Evolutionary conservation across 2,888 invertebrate genomes (phyloP).

Genomic region (Hemaris fuciformis): DNA sequence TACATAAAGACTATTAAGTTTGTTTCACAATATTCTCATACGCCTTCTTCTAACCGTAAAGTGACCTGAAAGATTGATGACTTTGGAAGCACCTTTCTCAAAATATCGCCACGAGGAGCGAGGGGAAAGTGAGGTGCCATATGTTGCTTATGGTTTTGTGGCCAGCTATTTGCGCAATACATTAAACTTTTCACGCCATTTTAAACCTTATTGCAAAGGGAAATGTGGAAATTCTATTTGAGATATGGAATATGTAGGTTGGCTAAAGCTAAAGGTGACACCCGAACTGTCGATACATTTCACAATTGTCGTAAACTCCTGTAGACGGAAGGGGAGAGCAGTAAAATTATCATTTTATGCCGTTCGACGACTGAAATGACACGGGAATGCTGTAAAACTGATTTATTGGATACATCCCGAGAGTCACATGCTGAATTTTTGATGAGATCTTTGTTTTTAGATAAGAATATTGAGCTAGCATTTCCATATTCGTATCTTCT

Average conservation of each 20-base stretch:
- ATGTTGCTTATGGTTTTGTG: slow-evolving; percentile 54
- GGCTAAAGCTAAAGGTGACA: slow-evolving; percentile 72
- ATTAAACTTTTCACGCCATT: slow-evolving; percentile 29
- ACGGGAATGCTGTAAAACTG: slow-evolving; percentile 81
- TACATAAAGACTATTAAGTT: background rate
- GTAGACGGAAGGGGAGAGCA: slow-evolving; percentile 78
- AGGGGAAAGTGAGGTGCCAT: slow-evolving; percentile 60
- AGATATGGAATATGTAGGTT: slow-evolving; percentile 29
- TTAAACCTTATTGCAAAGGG: slow-evolving; percentile 38
- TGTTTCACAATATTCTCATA: slow-evolving; percentile 1
- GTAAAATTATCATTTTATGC: slow-evolving; percentile 82
- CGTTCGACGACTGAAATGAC: slow-evolving; percentile 81
- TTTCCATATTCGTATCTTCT: background rate
- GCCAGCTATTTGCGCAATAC: slow-evolving; percentile 23
- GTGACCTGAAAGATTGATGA: slow-evolving; percentile 75
- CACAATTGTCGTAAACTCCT: slow-evolving; percentile 80
- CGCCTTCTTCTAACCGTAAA: slow-evolving; percentile 46
- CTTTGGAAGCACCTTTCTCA: slow-evolving; percentile 56
- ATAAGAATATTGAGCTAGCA: slow-evolving; percentile 43
- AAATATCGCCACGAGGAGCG: slow-evolving; percentile 56
- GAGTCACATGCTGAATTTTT: slow-evolving; percentile 79
- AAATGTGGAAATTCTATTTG: slow-evolving; percentile 35
- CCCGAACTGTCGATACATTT: slow-evolving; percentile 81
- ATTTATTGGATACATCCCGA: slow-evolving; percentile 78
- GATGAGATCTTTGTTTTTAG: slow-evolving; percentile 74